Evolutionary conservation across 2,113 vertebrate genomes (phyloP).

Genomic region (Picathartes gymnocephalus): DNA sequence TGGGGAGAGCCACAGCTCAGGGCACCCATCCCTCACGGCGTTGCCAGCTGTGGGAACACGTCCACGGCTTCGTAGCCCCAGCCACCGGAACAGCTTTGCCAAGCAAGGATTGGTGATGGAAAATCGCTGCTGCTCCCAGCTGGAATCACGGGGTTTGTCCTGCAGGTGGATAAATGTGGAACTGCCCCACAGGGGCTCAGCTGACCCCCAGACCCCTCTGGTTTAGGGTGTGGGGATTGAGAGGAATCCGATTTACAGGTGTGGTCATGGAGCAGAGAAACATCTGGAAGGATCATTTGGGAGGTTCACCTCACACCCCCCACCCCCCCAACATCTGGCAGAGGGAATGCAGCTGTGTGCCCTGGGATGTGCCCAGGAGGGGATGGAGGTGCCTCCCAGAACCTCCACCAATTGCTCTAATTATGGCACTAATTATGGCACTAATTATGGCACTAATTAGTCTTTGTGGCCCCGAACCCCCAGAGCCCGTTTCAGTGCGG

Average conservation of each 20-base stretch:
- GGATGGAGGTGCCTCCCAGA: neutral
- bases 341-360: neutral
- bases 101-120: rapidly evolving
- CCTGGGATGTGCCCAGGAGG: neutral
- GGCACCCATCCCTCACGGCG: rapidly evolving
- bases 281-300: neutral
- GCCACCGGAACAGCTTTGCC: neutral
- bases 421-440: neutral
- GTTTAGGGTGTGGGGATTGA: rapidly evolving
- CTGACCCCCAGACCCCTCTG: neutral
- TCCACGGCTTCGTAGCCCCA: neutral
- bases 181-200: neutral
- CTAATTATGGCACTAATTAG: neutral
- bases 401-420: neutral
- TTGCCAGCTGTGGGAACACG: neutral
- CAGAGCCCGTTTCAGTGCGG: neutral
- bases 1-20: neutral
- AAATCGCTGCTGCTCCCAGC: neutral
- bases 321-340: neutral
- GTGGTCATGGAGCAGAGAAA: neutral
- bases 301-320: neutral
- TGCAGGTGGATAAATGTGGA: neutral
- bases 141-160: neutral
- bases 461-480: neutral
- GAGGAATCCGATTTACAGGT: neutral